These are phyloP conservation scores for Meloidogyne exigua DNA, from an alignment of 1,140 invertebrate genomes.

Conservation along the genomic window DNA sequence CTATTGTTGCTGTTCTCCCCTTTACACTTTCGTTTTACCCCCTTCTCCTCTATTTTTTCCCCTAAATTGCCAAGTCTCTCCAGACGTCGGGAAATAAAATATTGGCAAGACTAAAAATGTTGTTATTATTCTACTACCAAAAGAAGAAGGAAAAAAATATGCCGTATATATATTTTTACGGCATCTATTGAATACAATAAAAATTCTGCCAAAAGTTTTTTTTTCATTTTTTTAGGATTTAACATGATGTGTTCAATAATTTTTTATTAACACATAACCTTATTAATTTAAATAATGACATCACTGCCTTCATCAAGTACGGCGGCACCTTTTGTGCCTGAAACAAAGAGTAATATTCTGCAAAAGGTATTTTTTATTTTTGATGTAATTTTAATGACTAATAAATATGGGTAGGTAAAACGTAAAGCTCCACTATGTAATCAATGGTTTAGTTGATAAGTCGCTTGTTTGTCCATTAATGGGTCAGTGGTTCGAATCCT, in stretches of 20 bases:
- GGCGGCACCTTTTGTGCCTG: conserved; percentile 26
- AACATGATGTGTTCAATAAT: neutral
- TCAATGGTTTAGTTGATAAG: too few species aligned
- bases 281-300: conserved; percentile 11
- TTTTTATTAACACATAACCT: neutral
- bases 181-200: too few species aligned
- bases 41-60: neutral
- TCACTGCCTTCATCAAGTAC: conserved; percentile 27
- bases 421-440: too few species aligned
- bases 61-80: conserved; percentile 1
- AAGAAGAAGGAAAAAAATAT: too few species aligned
- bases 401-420: too few species aligned
- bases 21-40: neutral
- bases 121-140: too few species aligned
- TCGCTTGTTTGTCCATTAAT: too few species aligned
- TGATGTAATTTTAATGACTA: too few species aligned
- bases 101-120: conserved; percentile 1
- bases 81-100: neutral
- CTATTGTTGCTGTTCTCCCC: neutral
- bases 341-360: conserved; percentile 29
- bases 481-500: too few species aligned
- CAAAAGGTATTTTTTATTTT: neutral
- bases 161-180: too few species aligned
- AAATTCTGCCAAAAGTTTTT: neutral
- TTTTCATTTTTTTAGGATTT: neutral